These are phyloP conservation scores for Porites divaricata DNA, from an alignment of 92 coral and sea anemone species.

Conservation along the genomic window DNA sequence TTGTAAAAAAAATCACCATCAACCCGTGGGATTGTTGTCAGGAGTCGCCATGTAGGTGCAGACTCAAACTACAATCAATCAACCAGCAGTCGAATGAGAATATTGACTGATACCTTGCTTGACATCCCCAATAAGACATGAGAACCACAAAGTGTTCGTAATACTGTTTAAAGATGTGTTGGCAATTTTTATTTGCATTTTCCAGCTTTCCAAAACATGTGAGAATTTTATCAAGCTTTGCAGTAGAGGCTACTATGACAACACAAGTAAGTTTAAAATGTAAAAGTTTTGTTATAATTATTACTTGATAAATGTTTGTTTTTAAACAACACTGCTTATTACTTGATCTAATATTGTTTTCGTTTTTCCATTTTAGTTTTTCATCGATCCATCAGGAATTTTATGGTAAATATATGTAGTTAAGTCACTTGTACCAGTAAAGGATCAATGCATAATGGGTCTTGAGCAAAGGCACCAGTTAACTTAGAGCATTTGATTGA, in stretches of 20 bases:
- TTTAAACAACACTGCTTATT: neutral
- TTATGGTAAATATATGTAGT: conserved; percentile 76
- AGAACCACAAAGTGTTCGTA: neutral
- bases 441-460: too few relatives aligned
- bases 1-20: too few relatives aligned
- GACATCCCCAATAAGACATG: too few relatives aligned
- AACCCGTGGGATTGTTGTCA: too few relatives aligned
- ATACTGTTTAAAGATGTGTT: neutral
- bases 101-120: too few relatives aligned
- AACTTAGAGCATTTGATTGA: too few relatives aligned
- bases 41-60: too few relatives aligned
- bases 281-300: neutral
- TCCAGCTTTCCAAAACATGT: conserved; percentile 96
- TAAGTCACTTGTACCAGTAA: neutral
- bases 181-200: neutral
- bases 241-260: conserved; percentile 85
- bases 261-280: conserved; percentile 71
- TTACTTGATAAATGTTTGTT: neutral
- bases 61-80: too few relatives aligned
- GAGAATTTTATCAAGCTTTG: conserved; percentile 94
- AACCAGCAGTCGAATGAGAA: too few relatives aligned
- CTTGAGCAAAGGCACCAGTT: too few relatives aligned
- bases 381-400: conserved; percentile 96
- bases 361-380: conserved; percentile 64
- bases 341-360: neutral